phyloP scores from a whole-genome alignment of 2,797 vertebrate species.

The Enteromius paludinosus region DNA sequence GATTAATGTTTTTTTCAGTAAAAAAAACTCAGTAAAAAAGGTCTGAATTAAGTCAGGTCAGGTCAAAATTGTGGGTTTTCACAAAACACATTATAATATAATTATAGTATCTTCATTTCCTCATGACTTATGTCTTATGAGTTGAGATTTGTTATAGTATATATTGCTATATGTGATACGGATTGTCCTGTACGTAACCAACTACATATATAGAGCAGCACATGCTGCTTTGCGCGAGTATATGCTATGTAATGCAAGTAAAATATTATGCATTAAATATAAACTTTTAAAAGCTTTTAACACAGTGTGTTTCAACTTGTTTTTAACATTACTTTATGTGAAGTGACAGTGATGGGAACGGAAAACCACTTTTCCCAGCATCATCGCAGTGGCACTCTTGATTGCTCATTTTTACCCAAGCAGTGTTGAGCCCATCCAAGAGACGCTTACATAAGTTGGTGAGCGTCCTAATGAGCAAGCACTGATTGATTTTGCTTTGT shows the following conservation, averaged over 20 bases:
- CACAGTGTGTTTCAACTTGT: neutral
- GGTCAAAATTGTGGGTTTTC: neutral
- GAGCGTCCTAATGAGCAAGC: slow-evolving; percentile 85
- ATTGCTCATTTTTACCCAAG: slow-evolving; percentile 81
- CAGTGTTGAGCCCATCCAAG: slow-evolving; percentile 81
- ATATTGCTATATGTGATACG: neutral
- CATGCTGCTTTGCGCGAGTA: neutral
- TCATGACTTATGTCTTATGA: neutral
- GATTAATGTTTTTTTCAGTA: too few species aligned
- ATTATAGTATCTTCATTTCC: neutral
- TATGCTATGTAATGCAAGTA: neutral
- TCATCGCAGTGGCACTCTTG: slow-evolving; percentile 56
- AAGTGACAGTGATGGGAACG: slow-evolving; percentile 47
- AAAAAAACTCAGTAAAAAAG: too few species aligned
- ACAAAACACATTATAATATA: neutral
- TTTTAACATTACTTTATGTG: slow-evolving; percentile 24
- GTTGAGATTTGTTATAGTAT: neutral
- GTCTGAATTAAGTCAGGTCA: neutral
- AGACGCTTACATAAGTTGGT: slow-evolving; percentile 84
- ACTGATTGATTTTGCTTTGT: slow-evolving; percentile 82
- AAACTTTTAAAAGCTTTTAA: slow-evolving; percentile 3
- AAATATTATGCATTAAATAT: neutral
- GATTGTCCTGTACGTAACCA: neutral
- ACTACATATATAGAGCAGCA: neutral
- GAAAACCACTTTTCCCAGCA: slow-evolving; percentile 44